A percentile compares a stretch with the other conserved stretches of the same genome.
Conservation (phyloP, 1,140 invertebrate genomes). For the Drosophila sturtevanti region DNA sequence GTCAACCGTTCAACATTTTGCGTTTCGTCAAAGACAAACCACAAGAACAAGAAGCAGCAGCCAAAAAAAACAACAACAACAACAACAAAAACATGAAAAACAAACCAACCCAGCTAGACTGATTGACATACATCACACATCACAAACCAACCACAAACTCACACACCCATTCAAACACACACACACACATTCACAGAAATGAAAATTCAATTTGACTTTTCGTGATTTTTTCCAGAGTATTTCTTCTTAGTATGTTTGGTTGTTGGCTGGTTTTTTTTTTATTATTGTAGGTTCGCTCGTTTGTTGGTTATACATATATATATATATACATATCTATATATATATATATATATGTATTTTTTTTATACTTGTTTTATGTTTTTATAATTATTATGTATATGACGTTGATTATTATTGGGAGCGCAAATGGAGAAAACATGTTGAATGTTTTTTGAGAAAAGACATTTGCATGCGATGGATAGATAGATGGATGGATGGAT, state of each 20-base stretch:
- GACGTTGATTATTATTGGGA: constrained; percentile 76
- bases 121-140: constrained; percentile 67
- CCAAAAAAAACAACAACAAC: constrained; percentile 33
- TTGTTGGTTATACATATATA: background rate
- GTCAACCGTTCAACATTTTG: constrained; percentile 38
- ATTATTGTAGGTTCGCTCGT: constrained; percentile 33
- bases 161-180: constrained; percentile 5
- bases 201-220: constrained; percentile 40
- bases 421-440: constrained; percentile 79
- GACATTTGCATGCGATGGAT: constrained; percentile 70
- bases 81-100: constrained; percentile 42
- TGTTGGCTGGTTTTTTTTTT: constrained; percentile 26
- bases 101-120: constrained; percentile 72
- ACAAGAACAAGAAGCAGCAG: constrained; percentile 47
- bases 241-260: constrained; percentile 26
- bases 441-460: constrained; percentile 78
- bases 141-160: constrained; percentile 36
- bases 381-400: constrained; percentile 68
- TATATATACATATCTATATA: too few relatives aligned
- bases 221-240: constrained; percentile 22
- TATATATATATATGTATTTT: too few relatives aligned
- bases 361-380: constrained; percentile 45
- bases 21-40: constrained; percentile 51
- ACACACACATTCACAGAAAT: constrained; percentile 17
- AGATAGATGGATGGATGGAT: background rate